Evolutionary conservation across 2,113 vertebrate species (phyloP).

Genomic region (Xyrauchen texanus): DNA sequence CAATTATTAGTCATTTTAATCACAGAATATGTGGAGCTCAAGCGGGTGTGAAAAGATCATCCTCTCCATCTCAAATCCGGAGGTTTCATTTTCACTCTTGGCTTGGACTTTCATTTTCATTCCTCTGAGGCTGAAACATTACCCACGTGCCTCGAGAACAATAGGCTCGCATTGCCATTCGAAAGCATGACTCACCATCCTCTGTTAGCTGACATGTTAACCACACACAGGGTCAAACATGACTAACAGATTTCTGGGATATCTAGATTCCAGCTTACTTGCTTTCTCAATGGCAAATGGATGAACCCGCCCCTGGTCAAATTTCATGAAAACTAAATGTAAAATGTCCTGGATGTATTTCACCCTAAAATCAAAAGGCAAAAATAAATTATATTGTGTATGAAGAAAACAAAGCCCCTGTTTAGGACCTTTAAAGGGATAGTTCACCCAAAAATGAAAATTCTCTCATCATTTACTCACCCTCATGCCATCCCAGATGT

Average conservation of each 20-base stretch:
- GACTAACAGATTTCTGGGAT: too few species aligned
- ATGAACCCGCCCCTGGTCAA: neutral
- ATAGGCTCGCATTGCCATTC: neutral
- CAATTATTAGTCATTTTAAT: slow-evolving; percentile 28
- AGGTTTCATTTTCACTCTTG: slow-evolving; percentile 43
- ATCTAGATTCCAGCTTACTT: too few species aligned
- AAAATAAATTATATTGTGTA: too few species aligned
- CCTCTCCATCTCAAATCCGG: slow-evolving; percentile 16
- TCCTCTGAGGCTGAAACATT: slow-evolving; percentile 29
- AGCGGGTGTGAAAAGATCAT: slow-evolving; percentile 4
- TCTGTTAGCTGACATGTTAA: slow-evolving; percentile 34
- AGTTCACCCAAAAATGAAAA: too few species aligned
- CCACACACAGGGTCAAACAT: slow-evolving; percentile 22
- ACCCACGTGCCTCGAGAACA: slow-evolving; percentile 41
- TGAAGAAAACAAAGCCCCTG: too few species aligned
- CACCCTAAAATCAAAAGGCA: too few species aligned
- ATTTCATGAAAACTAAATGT: too few species aligned
- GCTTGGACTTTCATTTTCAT: neutral
- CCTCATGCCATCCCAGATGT: too few species aligned
- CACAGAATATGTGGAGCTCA: neutral
- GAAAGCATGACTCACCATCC: slow-evolving; percentile 40
- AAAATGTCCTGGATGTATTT: too few species aligned
- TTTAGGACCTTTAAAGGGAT: too few species aligned
- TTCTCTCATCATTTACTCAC: too few species aligned
- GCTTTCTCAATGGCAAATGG: neutral